Evolutionary conservation across 2,888 invertebrate genomes (phyloP), one percentile per base, ranked within the genome.

Genomic region (Lepidonotus clava): DNA sequence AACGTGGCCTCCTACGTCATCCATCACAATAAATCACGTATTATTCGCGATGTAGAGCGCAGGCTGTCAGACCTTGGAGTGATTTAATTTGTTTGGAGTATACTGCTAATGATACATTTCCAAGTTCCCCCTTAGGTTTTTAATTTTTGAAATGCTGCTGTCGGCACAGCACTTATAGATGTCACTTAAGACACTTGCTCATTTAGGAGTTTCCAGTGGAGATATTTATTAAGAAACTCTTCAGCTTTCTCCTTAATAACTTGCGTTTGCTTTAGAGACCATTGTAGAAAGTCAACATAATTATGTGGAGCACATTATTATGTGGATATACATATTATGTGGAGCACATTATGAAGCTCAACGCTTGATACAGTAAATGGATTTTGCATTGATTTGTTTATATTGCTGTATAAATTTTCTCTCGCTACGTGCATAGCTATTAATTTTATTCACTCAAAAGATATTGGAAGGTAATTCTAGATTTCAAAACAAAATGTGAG

Each of bases 41-140:
- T 46, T 24, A 80, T 41, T 41, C 80, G 28, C 32, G 28, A 21
- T 46, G 28, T n/a, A 18, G 28, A 14, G 34, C 41, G 32, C 24
- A 41, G 24, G 28, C 34, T 51, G 80, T 80, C 80, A 41, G 80
- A 1, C n/a, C 71, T 80, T 21, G n/a, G 34, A 80, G 51, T 46
- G 80, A 80, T 80, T 80, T 46, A 80, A 80, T 80, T 71, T 71
- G 71, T 71, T 71, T 71, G 4, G n/a, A n/a, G 36, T 71, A 71
- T 38, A 71, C 36, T 24, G 24, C 5, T n/a, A 32, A 61, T 61
- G 28, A 61, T 61, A 61, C 61, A 61, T 61, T 18, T 24, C 28
- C 4, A 5, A 61, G 61, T 28, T 61, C 28, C 28, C 61, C 14
- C 28, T 61, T n/a, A n/a, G n/a, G n/a, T n/a, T 61, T 61, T 8